These are phyloP conservation scores for Haemorhous mexicanus DNA, from an alignment of 2,113 vertebrate genomes.

Conservation along the genomic window DNA sequence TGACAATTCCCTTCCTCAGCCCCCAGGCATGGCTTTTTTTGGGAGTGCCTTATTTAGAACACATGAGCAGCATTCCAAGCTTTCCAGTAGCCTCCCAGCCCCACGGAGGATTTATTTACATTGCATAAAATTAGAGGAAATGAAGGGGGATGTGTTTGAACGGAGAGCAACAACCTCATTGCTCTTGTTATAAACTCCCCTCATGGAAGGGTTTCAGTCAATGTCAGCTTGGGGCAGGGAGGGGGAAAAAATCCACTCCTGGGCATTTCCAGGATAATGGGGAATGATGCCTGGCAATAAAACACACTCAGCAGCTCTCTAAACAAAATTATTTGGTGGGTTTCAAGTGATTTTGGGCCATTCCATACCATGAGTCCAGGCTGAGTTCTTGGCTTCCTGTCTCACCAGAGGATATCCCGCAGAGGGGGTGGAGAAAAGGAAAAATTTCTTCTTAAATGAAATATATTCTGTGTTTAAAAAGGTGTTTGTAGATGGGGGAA, in stretches of 20 bases:
- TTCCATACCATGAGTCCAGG: background rate
- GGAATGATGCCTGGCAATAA: slow-evolving; percentile 58
- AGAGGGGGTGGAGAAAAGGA: background rate
- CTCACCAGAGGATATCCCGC: background rate
- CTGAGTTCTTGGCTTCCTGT: background rate
- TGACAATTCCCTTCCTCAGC: slow-evolving; percentile 75
- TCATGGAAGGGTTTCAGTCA: slow-evolving; percentile 71
- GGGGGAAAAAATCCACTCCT: slow-evolving; percentile 37
- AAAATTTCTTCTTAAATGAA: background rate
- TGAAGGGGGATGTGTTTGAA: slow-evolving; percentile 74
- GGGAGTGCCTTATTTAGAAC: slow-evolving; percentile 76
- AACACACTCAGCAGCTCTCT: slow-evolving; percentile 48
- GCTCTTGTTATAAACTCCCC: slow-evolving; percentile 41
- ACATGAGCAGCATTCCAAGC: slow-evolving; percentile 70
- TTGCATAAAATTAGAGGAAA: slow-evolving; percentile 79
- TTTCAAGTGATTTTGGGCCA: slow-evolving; percentile 5
- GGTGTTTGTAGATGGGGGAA: background rate
- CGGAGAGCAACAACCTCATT: slow-evolving; percentile 59
- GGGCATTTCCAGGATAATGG: slow-evolving; percentile 62
- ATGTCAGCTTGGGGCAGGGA: slow-evolving; percentile 51
- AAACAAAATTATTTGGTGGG: slow-evolving; percentile 29
- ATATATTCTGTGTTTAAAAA: background rate
- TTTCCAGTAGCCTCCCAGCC: slow-evolving; percentile 74
- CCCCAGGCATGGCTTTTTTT: slow-evolving; percentile 74
- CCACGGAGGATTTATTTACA: slow-evolving; percentile 77